Percentiles rank a stretch among this genome's conserved stretches.
phyloP scores from a whole-genome alignment of 2,113 vertebrate genomes.

The Lycaon pictus region DNA sequence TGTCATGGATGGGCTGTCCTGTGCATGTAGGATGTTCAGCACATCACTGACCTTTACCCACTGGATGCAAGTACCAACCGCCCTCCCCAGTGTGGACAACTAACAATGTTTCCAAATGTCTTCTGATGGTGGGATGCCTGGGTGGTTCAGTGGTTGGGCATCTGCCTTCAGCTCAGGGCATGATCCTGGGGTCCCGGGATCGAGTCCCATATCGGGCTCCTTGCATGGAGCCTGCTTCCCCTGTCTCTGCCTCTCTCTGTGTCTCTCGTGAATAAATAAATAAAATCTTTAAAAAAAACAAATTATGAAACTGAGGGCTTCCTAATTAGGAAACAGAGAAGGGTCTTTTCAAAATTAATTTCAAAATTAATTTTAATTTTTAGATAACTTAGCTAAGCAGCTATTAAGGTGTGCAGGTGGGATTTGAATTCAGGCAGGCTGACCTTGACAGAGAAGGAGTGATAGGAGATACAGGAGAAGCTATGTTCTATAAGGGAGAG shows the following conservation, averaged over 20 bases:
- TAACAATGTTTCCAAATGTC: neutral
- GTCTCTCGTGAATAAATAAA: no score
- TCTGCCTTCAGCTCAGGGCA: no score
- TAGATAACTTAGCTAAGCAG: neutral
- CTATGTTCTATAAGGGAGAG: neutral
- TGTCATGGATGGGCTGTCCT: neutral
- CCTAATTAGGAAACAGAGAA: no score
- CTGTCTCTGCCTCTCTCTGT: no score
- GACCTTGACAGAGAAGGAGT: neutral
- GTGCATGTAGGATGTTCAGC: neutral
- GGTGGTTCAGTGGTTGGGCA: no score
- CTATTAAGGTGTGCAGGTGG: neutral
- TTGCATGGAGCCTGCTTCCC: no score
- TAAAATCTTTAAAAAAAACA: no score
- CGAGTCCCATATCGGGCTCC: no score
- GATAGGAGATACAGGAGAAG: neutral
- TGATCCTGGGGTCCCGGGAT: no score
- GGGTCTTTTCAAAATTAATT: neutral
- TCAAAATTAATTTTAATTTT: neutral
- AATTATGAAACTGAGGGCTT: no score
- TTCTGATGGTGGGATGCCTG: no score
- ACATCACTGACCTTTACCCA: no score
- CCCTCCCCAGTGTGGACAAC: neutral
- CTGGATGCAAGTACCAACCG: neutral
- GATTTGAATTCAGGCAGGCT: neutral